A percentile compares a stretch with the other conserved stretches of the same genome.
Conservation (phyloP, 2,113 vertebrate genomes). For the Morone chrysops region DNA sequence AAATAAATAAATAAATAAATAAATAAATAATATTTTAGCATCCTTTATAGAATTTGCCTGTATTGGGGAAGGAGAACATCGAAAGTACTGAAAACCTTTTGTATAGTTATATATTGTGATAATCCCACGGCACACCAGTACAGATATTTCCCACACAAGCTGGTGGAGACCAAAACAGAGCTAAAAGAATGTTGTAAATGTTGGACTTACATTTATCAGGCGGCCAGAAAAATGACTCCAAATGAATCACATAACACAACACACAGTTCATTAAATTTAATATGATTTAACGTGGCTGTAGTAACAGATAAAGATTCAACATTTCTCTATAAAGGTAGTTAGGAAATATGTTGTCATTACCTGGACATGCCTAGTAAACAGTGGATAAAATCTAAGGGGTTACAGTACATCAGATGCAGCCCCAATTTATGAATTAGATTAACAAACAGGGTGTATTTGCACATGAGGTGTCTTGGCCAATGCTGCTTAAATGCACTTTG, state of each 20-base stretch:
- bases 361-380: not conserved
- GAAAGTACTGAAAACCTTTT: too few relatives aligned
- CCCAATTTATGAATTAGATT: conserved; percentile 27
- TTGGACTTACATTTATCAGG: not conserved
- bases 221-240: not conserved
- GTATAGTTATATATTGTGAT: too few relatives aligned
- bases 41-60: not conserved
- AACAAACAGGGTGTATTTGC: conserved; percentile 43
- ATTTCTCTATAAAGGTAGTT: not conserved
- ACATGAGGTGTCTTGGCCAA: conserved; percentile 10
- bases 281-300: not conserved
- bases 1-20: too few relatives aligned
- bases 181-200: too few relatives aligned
- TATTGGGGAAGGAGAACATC: too few relatives aligned
- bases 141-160: too few relatives aligned
- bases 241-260: not conserved
- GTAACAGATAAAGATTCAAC: not conserved
- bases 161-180: too few relatives aligned
- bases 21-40: too few relatives aligned
- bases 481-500: conserved; percentile 43
- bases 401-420: conserved; percentile 21
- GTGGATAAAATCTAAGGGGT: not conserved
- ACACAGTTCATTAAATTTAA: not conserved
- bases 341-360: not conserved
- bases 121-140: too few relatives aligned